A percentile compares a stretch with the other conserved stretches of the same genome.
Evolutionary conservation across 2,888 invertebrate species (phyloP).

Genomic region (Oscheius sp.): DNA sequence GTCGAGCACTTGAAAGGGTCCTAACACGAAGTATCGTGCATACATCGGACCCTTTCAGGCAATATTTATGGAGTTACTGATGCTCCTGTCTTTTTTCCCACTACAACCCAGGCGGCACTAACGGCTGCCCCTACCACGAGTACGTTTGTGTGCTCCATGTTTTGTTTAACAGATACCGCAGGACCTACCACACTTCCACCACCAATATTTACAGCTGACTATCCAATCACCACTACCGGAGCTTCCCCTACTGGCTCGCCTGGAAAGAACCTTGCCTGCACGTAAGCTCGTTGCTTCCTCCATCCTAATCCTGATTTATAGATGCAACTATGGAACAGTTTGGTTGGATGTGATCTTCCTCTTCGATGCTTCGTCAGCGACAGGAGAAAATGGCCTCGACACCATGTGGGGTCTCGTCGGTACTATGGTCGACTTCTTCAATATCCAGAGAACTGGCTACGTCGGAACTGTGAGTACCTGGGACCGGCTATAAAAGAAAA

Average conservation of each 20-base stretch:
- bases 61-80: slow-evolving; percentile 15
- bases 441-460: slow-evolving; percentile 6
- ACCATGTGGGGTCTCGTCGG: slow-evolving; percentile 15
- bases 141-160: not conserved
- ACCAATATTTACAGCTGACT: too few species aligned
- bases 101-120: not conserved
- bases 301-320: not conserved
- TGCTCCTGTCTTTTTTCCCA: slow-evolving; percentile 8
- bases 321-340: slow-evolving; percentile 13
- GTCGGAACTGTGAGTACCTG: not conserved
- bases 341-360: slow-evolving; percentile 22
- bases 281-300: too few species aligned
- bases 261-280: slow-evolving; percentile 7
- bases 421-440: slow-evolving; percentile 8
- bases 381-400: not conserved
- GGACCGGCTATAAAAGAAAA: not conserved
- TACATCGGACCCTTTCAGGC: slow-evolving; percentile 18
- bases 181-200: not conserved
- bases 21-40: not conserved
- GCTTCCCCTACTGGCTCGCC: not conserved
- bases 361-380: slow-evolving; percentile 1
- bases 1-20: slow-evolving; percentile 7
- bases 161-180: not conserved
- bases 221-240: too few species aligned
- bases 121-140: not conserved